phyloP scores from a whole-genome alignment of 2,888 invertebrate genomes.

The Teinopalpus imperialis region DNA sequence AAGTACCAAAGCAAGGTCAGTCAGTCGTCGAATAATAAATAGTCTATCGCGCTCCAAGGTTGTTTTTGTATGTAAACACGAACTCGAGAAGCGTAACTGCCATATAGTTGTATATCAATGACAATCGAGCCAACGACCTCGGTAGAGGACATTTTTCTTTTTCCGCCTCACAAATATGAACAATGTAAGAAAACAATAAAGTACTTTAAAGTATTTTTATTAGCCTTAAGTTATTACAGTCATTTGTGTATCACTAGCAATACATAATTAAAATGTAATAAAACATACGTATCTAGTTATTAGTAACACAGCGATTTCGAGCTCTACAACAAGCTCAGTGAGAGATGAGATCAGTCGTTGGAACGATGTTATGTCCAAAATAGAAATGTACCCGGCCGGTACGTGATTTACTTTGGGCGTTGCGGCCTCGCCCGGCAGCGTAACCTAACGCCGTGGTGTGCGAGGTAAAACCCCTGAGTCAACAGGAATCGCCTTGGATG shows the following conservation, averaged over 20 bases:
- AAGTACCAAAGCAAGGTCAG: constrained; percentile 28
- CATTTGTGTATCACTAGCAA: constrained; percentile 54
- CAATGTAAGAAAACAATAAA: constrained; percentile 41
- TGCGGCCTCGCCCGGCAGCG: constrained; percentile 43
- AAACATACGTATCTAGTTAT: constrained; percentile 69
- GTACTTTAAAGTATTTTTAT: constrained; percentile 51
- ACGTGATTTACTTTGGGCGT: constrained; percentile 41
- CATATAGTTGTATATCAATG: constrained; percentile 4
- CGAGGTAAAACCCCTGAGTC: constrained; percentile 61
- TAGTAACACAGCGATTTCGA: constrained; percentile 75
- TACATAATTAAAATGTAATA: constrained; percentile 60
- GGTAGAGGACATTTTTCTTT: constrained; percentile 30
- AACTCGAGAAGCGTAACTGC: constrained; percentile 29
- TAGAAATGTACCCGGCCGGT: constrained; percentile 39
- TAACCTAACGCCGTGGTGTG: constrained; percentile 45
- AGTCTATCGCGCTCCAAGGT: constrained; percentile 55
- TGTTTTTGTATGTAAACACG: constrained; percentile 77
- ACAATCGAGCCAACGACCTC: constrained; percentile 29
- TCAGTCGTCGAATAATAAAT: constrained; percentile 34
- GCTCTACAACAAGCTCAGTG: constrained; percentile 75
- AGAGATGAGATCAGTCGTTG: constrained; percentile 69
- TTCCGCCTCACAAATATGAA: constrained; percentile 32
- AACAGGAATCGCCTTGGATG: constrained; percentile 67
- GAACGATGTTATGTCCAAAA: constrained; percentile 67
- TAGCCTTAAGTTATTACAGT: constrained; percentile 72